A percentile compares a stretch with the other conserved stretches of the same genome.
Conservation (phyloP, 1,140 invertebrate genomes). For the Planococcus citri region DNA sequence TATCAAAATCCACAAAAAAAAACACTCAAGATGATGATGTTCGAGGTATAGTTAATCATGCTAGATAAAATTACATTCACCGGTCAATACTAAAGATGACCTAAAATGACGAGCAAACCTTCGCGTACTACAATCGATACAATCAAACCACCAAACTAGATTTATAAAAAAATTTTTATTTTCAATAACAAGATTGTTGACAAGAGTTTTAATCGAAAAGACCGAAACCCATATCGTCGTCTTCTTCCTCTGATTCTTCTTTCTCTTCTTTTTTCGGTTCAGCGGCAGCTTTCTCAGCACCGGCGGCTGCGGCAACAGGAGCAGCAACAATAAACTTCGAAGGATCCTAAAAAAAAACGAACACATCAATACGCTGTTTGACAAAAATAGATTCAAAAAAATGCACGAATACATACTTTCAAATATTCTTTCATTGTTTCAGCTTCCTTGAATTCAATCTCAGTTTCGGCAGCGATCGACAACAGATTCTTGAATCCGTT, state of each 20-base stretch:
- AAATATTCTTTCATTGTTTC: conserved; percentile 81
- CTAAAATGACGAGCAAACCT: too few relatives aligned
- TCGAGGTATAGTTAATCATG: too few relatives aligned
- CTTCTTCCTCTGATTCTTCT: conserved; percentile 68
- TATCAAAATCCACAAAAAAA: too few relatives aligned
- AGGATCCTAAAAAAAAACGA: conserved; percentile 55
- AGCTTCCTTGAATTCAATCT: conserved; percentile 89
- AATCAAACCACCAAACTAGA: too few relatives aligned
- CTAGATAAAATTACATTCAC: too few relatives aligned
- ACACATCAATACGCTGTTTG: not conserved
- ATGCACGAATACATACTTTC: conserved; percentile 42
- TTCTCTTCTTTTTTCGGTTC: conserved; percentile 50
- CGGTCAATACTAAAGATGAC: too few relatives aligned
- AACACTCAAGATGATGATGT: too few relatives aligned
- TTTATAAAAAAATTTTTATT: not conserved
- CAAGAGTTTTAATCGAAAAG: conserved; percentile 65
- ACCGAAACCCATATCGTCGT: conserved; percentile 95
- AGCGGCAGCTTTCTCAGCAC: conserved; percentile 45
- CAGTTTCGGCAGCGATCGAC: conserved; percentile 89
- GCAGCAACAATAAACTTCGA: conserved; percentile 57
- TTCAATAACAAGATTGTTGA: not conserved
- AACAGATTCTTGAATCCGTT: conserved; percentile 98
- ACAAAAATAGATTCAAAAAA: not conserved
- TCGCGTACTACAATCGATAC: too few relatives aligned
- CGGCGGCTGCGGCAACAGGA: conserved; percentile 50